phyloP scores from a whole-genome alignment of 2,797 vertebrate genomes.

The Amblyopsis hoosieri region DNA sequence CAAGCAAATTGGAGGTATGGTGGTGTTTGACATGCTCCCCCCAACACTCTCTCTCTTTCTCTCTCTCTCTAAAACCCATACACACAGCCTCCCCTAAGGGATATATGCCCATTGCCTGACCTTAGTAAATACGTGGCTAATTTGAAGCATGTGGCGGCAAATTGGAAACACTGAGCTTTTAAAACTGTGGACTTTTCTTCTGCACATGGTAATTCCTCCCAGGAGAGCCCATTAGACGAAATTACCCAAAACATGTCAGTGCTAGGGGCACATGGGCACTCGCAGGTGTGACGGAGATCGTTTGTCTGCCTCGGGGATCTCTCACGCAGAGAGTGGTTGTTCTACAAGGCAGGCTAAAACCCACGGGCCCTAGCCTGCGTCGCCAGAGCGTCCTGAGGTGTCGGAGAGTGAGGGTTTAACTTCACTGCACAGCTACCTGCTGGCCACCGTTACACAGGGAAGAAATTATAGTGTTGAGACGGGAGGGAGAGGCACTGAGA shows the following conservation, averaged over 20 bases:
- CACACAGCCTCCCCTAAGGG: slow-evolving; percentile 67
- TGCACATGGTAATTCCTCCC: slow-evolving; percentile 87
- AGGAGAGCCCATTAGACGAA: slow-evolving; percentile 81
- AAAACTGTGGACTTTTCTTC: slow-evolving; percentile 88
- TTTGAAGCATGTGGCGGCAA: slow-evolving; percentile 90
- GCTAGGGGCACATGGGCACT: slow-evolving; percentile 55
- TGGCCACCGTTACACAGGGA: too few relatives aligned
- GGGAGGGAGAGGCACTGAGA: slow-evolving; percentile 20
- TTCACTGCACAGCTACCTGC: too few relatives aligned
- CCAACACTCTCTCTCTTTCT: slow-evolving; percentile 24
- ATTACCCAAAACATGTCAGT: slow-evolving; percentile 75
- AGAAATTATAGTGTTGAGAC: slow-evolving; percentile 13
- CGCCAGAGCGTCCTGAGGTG: too few relatives aligned
- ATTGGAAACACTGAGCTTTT: slow-evolving; percentile 89
- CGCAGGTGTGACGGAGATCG: slow-evolving; percentile 13
- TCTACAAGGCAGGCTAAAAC: too few relatives aligned
- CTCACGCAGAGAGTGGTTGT: too few relatives aligned
- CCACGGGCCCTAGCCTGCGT: too few relatives aligned
- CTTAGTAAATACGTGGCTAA: slow-evolving; percentile 91
- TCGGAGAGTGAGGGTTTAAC: too few relatives aligned
- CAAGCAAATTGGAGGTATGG: too few relatives aligned
- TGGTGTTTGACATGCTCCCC: neutral
- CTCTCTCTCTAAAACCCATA: slow-evolving; percentile 42
- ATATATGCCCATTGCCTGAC: slow-evolving; percentile 83
- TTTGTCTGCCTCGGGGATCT: neutral